Evolutionary conservation across 2,797 vertebrate genomes (phyloP), one percentile per base, ranked within the genome.

Genomic region (Natrix natrix): DNA sequence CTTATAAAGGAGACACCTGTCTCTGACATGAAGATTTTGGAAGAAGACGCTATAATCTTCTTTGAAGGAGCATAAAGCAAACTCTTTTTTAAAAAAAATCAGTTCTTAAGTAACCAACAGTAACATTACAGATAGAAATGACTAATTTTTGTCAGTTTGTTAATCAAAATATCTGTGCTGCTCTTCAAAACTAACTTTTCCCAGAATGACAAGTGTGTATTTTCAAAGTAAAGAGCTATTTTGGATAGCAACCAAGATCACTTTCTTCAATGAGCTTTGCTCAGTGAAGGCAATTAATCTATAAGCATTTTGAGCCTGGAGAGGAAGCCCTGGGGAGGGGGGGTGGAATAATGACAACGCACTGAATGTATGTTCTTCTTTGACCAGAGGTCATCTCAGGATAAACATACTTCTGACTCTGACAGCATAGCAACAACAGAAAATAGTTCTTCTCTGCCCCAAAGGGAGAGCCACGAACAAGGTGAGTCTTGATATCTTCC

Each of bases 371-470:
- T 91, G 59, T 1, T 26, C 89, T 93, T n/a, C 87, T 92, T 88
- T 52, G 56, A 17, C 4, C 98, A 99, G 99, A 97, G 98, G 95
- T 96, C 98, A 90, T 98, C 98, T 20, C 97, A 98, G 94, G 99
- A 99, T 88, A 98, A 98, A 93, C 99, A 98, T 95, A 98, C 98
- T 1, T 99, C 99, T 0, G 99, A 99, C 95, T 99, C 98, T 0
- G 99, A 99, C 97, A 99, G 99, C 0, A 95, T 98, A 59, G 98
- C 97, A 0, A 97, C 97, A 14, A 97, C 97, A 0, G 98, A 99
- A 83, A 96, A 54, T 3, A 89, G 97, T 60, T 97, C 98, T 74
- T 96, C 95, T 0, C 93, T 94, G 6, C 74, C 96, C 90, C 96
- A 97, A 74, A 97, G 97, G 17, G 98, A 98, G 90, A 95, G 95